phyloP scores from a whole-genome alignment of 2,797 vertebrate genomes.

The Danio tinwini region DNA sequence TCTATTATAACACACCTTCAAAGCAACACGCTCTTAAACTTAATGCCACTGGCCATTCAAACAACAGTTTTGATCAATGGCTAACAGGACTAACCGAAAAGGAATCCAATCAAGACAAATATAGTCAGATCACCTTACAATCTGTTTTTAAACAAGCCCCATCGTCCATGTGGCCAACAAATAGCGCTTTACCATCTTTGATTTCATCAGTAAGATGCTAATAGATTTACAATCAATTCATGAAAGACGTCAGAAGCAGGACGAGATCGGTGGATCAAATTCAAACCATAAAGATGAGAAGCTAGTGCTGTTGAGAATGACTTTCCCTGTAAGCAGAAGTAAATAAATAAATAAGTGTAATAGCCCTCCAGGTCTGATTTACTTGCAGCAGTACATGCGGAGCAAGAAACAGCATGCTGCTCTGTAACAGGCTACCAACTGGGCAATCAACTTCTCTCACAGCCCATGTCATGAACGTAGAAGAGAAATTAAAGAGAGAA shows the following conservation, averaged over 20 bases:
- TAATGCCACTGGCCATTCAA: neutral
- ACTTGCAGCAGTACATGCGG: slow-evolving; percentile 37
- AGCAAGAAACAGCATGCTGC: slow-evolving; percentile 40
- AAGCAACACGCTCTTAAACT: neutral
- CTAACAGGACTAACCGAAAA: slow-evolving; percentile 76
- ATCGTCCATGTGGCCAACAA: neutral
- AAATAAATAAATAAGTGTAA: slow-evolving; percentile 9
- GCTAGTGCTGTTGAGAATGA: neutral
- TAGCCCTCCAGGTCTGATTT: slow-evolving; percentile 47
- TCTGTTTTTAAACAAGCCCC: slow-evolving; percentile 61
- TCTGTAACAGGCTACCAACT: slow-evolving; percentile 46
- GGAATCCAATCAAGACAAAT: slow-evolving; percentile 72
- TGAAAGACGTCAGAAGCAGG: neutral
- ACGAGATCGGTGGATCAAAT: neutral
- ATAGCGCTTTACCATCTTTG: neutral
- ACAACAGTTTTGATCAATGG: slow-evolving; percentile 41
- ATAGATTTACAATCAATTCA: slow-evolving; percentile 15
- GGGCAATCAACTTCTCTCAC: slow-evolving; percentile 48
- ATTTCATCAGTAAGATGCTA: neutral
- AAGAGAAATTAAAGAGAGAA: slow-evolving; percentile 49
- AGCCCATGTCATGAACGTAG: slow-evolving; percentile 47
- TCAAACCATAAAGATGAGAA: neutral
- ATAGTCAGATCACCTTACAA: slow-evolving; percentile 69
- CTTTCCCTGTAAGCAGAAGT: neutral
- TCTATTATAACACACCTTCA: slow-evolving; percentile 10